Conservation (phyloP, 1,140 invertebrate species). For the Heliconius hewitsoni region DNA sequence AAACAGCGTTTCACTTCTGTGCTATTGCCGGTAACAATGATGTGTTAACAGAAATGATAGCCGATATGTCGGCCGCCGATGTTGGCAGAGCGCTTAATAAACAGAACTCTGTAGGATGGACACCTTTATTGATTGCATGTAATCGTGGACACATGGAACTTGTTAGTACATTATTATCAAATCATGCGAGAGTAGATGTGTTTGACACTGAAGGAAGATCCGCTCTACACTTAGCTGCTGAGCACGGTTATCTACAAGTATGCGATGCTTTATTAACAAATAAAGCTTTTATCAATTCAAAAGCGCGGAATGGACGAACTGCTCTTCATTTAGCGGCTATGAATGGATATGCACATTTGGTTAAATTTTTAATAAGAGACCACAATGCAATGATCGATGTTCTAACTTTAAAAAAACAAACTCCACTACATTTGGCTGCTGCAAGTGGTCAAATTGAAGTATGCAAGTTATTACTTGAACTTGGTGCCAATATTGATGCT, state of each 20-base stretch:
- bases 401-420: constrained; percentile 94
- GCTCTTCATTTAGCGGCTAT: constrained; percentile 94
- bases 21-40: constrained; percentile 97
- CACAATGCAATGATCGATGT: constrained; percentile 97
- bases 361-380: constrained; percentile 94
- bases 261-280: constrained; percentile 97
- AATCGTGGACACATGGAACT: constrained; percentile 90
- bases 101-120: constrained; percentile 96
- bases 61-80: constrained; percentile 91
- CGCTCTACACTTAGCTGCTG: constrained; percentile 96
- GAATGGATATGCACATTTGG: constrained; percentile 95
- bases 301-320: constrained; percentile 91
- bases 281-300: constrained; percentile 99
- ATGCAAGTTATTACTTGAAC: constrained; percentile 94
- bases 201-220: constrained; percentile 98
- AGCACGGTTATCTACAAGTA: constrained; percentile 95
- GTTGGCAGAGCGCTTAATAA: constrained; percentile 96
- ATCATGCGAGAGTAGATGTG: constrained; percentile 98
- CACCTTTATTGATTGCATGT: constrained; percentile 95
- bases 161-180: constrained; percentile 91
- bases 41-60: constrained; percentile 95
- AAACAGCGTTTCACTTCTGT: constrained; percentile 97
- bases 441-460: constrained; percentile 97
- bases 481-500: constrained; percentile 98
- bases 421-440: constrained; percentile 93